Evolutionary conservation across 2,113 vertebrate genomes (phyloP), one percentile per base, ranked within the genome.

Genomic region (Gymnobelideus leadbeateri): DNA sequence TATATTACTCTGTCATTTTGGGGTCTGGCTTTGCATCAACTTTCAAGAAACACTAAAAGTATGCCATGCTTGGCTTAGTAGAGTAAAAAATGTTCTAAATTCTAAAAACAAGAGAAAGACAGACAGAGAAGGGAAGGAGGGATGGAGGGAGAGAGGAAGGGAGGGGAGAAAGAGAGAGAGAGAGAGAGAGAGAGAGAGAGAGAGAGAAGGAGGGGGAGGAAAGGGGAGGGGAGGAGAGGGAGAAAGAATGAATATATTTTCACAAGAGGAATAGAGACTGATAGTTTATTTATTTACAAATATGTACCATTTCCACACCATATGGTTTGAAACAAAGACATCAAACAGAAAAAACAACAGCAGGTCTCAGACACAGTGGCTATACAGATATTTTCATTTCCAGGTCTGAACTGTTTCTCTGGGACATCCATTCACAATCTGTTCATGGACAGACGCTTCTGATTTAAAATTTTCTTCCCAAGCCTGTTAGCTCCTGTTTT

Each of bases 271-370:
- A 93, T 93, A 91, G 52, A 93, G 57, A 97, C 25, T 89, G 91
- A 37, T 1, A 89, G 94, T 92, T 93, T 95, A 93, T 96, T 97
- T 97, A 97, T 97, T 98, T 98, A 97, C 94, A 97, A 98, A 96
- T 92, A 95, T 93, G 55, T 95, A 89, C 94, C 92, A 84, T 77
- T 96, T 55, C 94, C 92, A 2, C 21, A 49, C 93, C 93, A 94
- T 95, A 95, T 93, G 96, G 92, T 95, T 94, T 96, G 96, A 2
- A 96, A 96, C 93, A 96, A 96, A 96, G 93, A 97, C 92, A 91
- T 84, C 37, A 84, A 49, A 94, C 95, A 51, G 28, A 50, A 89
- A 90, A 96, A 97, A 94, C 94, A 97, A 47, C 95, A 97, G 96
- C 96, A 94, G 91, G 96, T 28, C 91, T 52, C 3, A 7, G 57